Evolutionary conservation across 2,888 invertebrate genomes (phyloP).

Genomic region (Melinaea marsaeus): DNA sequence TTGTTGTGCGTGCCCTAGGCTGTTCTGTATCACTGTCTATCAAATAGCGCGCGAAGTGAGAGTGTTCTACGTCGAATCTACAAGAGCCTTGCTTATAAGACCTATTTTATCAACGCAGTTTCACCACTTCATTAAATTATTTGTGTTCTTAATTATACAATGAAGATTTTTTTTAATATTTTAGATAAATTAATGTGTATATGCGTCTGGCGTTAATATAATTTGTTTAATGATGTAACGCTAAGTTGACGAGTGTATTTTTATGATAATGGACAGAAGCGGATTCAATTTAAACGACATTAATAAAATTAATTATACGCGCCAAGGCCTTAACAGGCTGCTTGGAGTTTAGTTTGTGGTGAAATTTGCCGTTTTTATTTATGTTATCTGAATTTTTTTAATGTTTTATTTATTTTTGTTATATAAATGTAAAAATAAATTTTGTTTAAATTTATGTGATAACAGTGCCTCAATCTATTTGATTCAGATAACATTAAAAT

Average conservation of each 20-base stretch:
- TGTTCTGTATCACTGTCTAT: conserved; percentile 77
- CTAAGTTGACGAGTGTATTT: conserved; percentile 34
- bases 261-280: conserved; percentile 38
- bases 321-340: conserved; percentile 33
- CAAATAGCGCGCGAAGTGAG: conserved; percentile 73
- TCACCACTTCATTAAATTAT: conserved; percentile 18
- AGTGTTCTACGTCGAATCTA: conserved; percentile 65
- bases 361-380: conserved; percentile 31
- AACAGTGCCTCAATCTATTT: conserved; percentile 24
- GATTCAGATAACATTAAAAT: background rate
- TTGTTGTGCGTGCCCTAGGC: conserved; percentile 78
- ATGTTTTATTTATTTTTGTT: conserved; percentile 25
- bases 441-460: conserved; percentile 16
- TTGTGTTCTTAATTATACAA: no score
- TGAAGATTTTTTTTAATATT: no score
- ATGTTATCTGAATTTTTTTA: conserved; percentile 29
- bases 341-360: conserved; percentile 36
- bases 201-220: conserved; percentile 25
- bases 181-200: background rate
- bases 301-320: conserved; percentile 40
- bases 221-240: conserved; percentile 34
- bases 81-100: conserved; percentile 33
- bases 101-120: conserved; percentile 21
- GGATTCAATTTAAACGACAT: conserved; percentile 39
- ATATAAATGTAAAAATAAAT: conserved; percentile 26